Base-by-base conservation (phyloP, 2,113 vertebrate genomes). In the Podocnemis expansa region DNA sequence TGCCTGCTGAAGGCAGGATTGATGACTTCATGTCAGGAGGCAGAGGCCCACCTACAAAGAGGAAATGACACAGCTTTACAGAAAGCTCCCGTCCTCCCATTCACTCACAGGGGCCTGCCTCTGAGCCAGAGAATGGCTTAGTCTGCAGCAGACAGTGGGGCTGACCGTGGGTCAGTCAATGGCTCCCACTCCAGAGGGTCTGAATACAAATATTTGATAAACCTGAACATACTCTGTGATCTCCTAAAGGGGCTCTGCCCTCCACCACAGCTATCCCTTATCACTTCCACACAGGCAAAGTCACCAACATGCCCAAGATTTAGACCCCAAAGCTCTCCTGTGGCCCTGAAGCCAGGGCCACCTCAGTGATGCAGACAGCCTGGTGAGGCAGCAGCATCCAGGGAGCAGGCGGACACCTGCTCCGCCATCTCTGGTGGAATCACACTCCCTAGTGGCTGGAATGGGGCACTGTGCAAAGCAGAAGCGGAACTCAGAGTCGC, bases 11-110 rank as follows among this genome's bases (percentile, higher is more conserved):
- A 47, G 97, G 95, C 67, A 96, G 24, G 29, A 93, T 70, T 0
- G 97, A 96, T 10, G 98, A 97, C 89, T 99, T 99, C 5, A 97
- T 54, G 70, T 99, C 99, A 0, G 97, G 82, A 49, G 98, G 97
- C 86, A 99, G 95, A 58, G 88, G 76, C 4, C 98, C 98, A 9
- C 98, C 97, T 95, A 97, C 75, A 60, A 97, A 94, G 49, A 98
- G 54, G 10, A 34, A 24, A 10, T 21, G 52, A 14, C 38, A 5
- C 31, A 4, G 31, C 47, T 51, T n/a, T 29, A 60, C 75, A 78
- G 75, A 45, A 17, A 43, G 70, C n/a, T 78, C 25, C 7, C 41
- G 2, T 43, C 43, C 43, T 16, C 25, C 25, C 76, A 45, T 21
- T 5, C 9, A 21, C 31, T 29, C 29, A 6, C 43, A 47, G 29